phyloP scores from a whole-genome alignment of 2,797 vertebrate genomes.

The Gastrophryne carolinensis region DNA sequence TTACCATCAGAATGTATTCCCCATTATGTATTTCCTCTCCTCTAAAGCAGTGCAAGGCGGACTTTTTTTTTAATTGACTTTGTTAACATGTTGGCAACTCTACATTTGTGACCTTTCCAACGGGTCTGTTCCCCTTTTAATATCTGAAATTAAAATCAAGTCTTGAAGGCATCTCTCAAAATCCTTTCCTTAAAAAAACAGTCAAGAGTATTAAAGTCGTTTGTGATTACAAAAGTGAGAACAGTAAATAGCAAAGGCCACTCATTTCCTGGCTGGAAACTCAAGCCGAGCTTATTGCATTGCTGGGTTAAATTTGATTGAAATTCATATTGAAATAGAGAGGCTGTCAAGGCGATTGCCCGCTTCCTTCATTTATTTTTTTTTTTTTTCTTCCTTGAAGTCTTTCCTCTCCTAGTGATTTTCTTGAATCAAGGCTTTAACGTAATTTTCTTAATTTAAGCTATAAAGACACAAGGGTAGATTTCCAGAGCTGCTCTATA shows the following conservation, averaged over 20 bases:
- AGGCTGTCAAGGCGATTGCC: conserved; percentile 49
- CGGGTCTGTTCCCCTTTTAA: neutral
- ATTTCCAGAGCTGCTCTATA: conserved; percentile 25
- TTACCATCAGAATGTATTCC: too few relatives aligned
- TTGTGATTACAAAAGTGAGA: conserved; percentile 52
- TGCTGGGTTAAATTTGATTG: conserved; percentile 55
- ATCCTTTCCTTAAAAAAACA: neutral
- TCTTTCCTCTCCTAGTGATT: conserved; percentile 48
- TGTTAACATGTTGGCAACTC: too few relatives aligned
- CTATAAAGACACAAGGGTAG: conserved; percentile 25
- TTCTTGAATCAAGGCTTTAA: conserved; percentile 52
- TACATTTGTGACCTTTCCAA: too few relatives aligned
- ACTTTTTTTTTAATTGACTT: too few relatives aligned
- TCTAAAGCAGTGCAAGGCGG: too few relatives aligned
- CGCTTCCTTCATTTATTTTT: conserved; percentile 23
- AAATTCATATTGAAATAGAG: conserved; percentile 57
- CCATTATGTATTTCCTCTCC: too few relatives aligned
- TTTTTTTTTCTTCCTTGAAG: conserved; percentile 35
- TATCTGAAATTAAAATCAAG: neutral
- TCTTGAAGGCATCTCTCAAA: neutral
- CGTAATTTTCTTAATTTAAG: conserved; percentile 51
- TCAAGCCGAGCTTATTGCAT: conserved; percentile 55
- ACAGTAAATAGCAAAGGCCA: conserved; percentile 55
- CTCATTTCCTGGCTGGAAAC: conserved; percentile 41
- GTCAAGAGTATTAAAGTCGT: conserved; percentile 45